Percentiles rank a stretch among this genome's conserved stretches.
These are phyloP conservation scores for Cheilosia impressa DNA, from an alignment of 2,888 invertebrate species.

Conservation along the genomic window DNA sequence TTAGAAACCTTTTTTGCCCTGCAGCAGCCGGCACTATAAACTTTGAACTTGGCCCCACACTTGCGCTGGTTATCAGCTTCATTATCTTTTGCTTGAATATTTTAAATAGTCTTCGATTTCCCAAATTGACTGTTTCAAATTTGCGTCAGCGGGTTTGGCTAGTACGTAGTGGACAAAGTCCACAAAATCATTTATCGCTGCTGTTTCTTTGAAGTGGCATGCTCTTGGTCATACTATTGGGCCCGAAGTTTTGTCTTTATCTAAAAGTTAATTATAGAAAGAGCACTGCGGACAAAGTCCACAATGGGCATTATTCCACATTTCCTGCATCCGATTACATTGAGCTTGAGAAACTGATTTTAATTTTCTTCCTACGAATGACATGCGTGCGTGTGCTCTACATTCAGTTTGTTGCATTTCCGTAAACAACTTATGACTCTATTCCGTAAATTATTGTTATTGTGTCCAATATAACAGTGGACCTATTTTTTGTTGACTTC, in stretches of 20 bases:
- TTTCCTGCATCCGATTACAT: slow-evolving; percentile 12
- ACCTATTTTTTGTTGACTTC: neutral
- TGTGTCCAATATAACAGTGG: neutral
- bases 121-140: too few species aligned
- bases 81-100: too few species aligned
- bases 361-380: neutral
- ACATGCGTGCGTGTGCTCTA: neutral
- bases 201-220: neutral
- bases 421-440: slow-evolving; percentile 10
- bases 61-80: too few species aligned
- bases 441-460: neutral
- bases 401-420: slow-evolving; percentile 3
- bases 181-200: neutral
- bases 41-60: too few species aligned
- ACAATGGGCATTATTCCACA: neutral
- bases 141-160: neutral
- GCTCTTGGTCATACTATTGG: neutral
- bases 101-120: neutral
- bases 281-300: slow-evolving; percentile 11
- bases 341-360: neutral
- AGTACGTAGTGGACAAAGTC: neutral
- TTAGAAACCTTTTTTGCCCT: too few species aligned
- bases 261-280: slow-evolving; percentile 26
- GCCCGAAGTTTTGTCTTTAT: neutral
- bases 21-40: too few species aligned